Percentiles rank a stretch among this genome's conserved stretches.
Evolutionary conservation across 2,113 vertebrate genomes (phyloP).

Genomic region (Atrichornis clamosus): DNA sequence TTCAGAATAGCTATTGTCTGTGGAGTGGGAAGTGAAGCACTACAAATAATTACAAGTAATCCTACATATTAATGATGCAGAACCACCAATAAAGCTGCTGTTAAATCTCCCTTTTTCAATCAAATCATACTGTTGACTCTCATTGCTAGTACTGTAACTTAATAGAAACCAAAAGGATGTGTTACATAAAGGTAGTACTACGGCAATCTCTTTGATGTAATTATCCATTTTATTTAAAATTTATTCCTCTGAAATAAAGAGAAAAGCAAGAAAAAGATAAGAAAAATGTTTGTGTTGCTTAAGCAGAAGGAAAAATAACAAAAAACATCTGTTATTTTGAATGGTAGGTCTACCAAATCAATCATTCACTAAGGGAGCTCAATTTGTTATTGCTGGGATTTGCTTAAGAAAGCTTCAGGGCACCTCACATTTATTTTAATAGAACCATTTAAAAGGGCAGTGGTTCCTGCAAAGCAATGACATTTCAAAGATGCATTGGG

Average conservation of each 20-base stretch:
- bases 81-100: neutral
- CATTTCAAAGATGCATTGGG: conserved; percentile 4
- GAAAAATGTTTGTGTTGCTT: neutral
- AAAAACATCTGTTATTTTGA: neutral
- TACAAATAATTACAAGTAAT: neutral
- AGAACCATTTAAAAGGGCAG: conserved; percentile 1
- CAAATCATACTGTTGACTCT: neutral
- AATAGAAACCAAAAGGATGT: conserved; percentile 22
- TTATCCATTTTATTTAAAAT: neutral
- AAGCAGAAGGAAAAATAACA: neutral
- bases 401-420: neutral
- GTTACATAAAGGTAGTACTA: neutral
- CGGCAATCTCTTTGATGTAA: neutral
- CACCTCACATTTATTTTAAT: neutral
- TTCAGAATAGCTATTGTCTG: neutral
- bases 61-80: neutral
- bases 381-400: neutral
- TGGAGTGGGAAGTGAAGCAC: neutral
- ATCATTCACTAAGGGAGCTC: neutral
- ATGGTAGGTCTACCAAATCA: neutral
- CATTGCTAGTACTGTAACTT: conserved; percentile 7
- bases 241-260: neutral
- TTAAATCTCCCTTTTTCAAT: neutral
- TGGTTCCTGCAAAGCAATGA: neutral
- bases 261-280: neutral